Conservation (phyloP, 2,888 invertebrate species). For the Lacanobia wlatinum region DNA sequence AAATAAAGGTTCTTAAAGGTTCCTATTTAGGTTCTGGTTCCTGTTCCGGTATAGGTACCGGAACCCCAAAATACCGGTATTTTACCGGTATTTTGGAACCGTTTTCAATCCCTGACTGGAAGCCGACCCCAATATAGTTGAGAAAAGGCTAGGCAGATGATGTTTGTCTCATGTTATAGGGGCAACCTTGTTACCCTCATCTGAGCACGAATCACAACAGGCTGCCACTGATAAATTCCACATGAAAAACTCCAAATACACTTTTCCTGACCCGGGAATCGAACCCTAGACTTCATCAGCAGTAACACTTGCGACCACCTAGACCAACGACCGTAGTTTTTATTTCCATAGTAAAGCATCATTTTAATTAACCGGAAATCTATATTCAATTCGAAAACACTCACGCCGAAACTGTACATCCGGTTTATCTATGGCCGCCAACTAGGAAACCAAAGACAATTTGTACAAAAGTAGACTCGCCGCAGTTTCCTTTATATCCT, state of each 20-base stretch:
- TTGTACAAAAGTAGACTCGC: not conserved
- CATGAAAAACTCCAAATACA: not conserved
- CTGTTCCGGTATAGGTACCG: too few species aligned
- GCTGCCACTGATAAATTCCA: too few species aligned
- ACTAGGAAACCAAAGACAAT: constrained; percentile 17
- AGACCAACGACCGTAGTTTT: not conserved
- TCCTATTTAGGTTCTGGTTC: too few species aligned
- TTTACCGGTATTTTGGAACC: too few species aligned
- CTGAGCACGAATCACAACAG: too few species aligned
- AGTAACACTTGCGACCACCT: not conserved
- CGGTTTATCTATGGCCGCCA: constrained; percentile 36
- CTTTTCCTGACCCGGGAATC: not conserved
- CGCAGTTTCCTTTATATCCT: not conserved
- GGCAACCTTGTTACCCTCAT: too few species aligned
- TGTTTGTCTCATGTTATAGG: too few species aligned
- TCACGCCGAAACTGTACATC: constrained; percentile 28
- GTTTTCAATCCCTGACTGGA: too few species aligned
- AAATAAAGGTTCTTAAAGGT: too few species aligned
- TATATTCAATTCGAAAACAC: constrained; percentile 22
- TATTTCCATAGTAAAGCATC: constrained; percentile 2
- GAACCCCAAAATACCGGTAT: too few species aligned
- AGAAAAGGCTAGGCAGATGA: too few species aligned
- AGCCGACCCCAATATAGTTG: too few species aligned
- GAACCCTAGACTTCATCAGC: not conserved
- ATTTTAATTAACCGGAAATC: constrained; percentile 35